Evolutionary conservation across 2,888 invertebrate genomes (phyloP).

Genomic region (Chydorus sphaericus): DNA sequence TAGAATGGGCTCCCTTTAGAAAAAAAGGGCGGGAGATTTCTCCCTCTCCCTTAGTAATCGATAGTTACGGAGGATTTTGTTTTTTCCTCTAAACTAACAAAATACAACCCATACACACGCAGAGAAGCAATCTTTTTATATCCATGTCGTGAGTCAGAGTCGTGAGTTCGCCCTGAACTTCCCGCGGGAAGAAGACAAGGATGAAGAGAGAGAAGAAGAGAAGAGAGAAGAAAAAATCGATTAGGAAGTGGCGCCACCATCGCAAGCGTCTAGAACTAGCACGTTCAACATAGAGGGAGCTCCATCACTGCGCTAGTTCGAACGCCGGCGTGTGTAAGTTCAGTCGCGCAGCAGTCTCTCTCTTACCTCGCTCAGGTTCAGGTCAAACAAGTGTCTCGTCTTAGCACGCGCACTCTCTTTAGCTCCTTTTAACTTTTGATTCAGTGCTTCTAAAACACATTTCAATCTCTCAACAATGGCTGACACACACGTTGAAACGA

Average conservation of each 20-base stretch:
- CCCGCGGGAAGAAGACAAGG: not conserved
- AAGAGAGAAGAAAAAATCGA: not conserved
- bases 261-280: not conserved
- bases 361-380: not conserved
- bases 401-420: constrained; percentile 1
- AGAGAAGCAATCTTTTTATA: too few species aligned
- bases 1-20: too few species aligned
- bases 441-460: not conserved
- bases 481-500: constrained; percentile 14
- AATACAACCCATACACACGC: too few species aligned
- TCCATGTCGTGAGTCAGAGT: too few species aligned
- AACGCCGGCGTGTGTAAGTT: not conserved
- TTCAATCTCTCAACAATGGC: constrained; percentile 15
- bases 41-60: too few species aligned
- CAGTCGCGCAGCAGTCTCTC: not conserved
- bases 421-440: not conserved
- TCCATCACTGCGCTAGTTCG: not conserved
- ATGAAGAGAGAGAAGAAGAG: not conserved
- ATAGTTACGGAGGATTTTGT: too few species aligned
- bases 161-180: too few species aligned
- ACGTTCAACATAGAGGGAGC: too few species aligned
- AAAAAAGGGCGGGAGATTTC: too few species aligned
- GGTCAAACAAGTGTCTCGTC: not conserved
- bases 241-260: not conserved
- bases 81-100: too few species aligned